Conservation (phyloP, 2,113 vertebrate species). For the Ia io region DNA sequence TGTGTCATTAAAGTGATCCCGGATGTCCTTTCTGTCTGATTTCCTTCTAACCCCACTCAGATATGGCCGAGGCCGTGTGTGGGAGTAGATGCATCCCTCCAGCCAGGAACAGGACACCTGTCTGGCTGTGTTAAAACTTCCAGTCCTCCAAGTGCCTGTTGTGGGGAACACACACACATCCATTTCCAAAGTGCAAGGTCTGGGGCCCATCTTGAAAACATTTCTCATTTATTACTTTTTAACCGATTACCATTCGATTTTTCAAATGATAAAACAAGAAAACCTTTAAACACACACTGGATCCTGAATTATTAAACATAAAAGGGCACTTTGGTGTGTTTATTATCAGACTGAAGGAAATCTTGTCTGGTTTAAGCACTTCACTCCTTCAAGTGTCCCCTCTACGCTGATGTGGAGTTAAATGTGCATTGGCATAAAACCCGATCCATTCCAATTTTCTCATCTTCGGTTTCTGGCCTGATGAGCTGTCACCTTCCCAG, state of each 20-base stretch:
- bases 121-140: background rate
- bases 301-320: slow-evolving; percentile 85
- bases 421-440: slow-evolving; percentile 66
- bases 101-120: too few relatives aligned
- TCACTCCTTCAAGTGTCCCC: slow-evolving; percentile 74
- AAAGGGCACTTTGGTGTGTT: slow-evolving; percentile 81
- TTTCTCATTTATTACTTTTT: slow-evolving; percentile 71
- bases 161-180: background rate
- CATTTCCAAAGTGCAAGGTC: background rate
- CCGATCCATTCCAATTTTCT: slow-evolving; percentile 45
- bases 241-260: slow-evolving; percentile 75
- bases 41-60: background rate
- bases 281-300: slow-evolving; percentile 78
- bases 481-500: slow-evolving; percentile 39
- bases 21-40: background rate
- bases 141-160: background rate
- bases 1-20: background rate
- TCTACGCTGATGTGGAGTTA: slow-evolving; percentile 62
- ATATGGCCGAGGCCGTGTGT: rapidly evolving
- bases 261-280: slow-evolving; percentile 78
- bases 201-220: background rate
- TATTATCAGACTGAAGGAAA: slow-evolving; percentile 79
- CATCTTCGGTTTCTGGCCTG: slow-evolving; percentile 21
- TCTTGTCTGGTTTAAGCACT: slow-evolving; percentile 78
- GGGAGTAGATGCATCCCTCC: background rate